Base-by-base conservation (phyloP, 2,888 invertebrate genomes). In the Lithophane semibrunnea region DNA sequence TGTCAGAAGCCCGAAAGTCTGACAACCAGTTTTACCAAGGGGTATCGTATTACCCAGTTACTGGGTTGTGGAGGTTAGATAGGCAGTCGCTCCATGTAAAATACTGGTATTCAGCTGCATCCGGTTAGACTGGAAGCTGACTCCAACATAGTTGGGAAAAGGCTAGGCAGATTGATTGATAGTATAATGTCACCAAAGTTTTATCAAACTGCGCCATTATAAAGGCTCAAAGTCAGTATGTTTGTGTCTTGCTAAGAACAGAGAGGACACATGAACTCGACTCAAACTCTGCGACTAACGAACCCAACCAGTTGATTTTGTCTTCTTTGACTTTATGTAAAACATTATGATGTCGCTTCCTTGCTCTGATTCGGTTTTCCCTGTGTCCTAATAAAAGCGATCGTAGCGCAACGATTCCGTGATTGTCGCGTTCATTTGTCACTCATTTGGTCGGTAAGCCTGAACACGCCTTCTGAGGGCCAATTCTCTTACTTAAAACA, bases 221-320 rank as follows among this genome's bases (percentile, higher is more conserved):
- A 69, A 10, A 56, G 18, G 60, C 52, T 13, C 24, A 10, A 52
- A 73, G 65, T 18, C 18, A 10, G 21, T 9, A 16, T n/a, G 10
- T 24, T 56, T 66, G 54, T 82, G 73, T 83, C 1, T 83, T 84
- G 69, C 67, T 54, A 67, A 82, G 71, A 79, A 81, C 79, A 77
- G 66, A 82, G 79, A 29, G 64, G 63, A 73, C 65, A 78, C 78
- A 73, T 76, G 52, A 74, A 72, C 69, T 70, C 70, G 64, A 73
- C 63, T 80, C 79, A 81, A 87, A 89, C 86, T 86, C 78, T 82
- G 75, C 77, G 73, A 58, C 64, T 88, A 90, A 90, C 88, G 86
- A 90, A 88, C 84, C 87, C 73, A 87, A 86, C 79, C 77, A 75
- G 74, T 80, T 78, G 74, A 73, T 69, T 76, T 68, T 49, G 58